Percentiles rank a stretch among this genome's conserved stretches.
These are phyloP conservation scores for Achroia grisella DNA, from an alignment of 1,140 invertebrate genomes.

Conservation along the genomic window DNA sequence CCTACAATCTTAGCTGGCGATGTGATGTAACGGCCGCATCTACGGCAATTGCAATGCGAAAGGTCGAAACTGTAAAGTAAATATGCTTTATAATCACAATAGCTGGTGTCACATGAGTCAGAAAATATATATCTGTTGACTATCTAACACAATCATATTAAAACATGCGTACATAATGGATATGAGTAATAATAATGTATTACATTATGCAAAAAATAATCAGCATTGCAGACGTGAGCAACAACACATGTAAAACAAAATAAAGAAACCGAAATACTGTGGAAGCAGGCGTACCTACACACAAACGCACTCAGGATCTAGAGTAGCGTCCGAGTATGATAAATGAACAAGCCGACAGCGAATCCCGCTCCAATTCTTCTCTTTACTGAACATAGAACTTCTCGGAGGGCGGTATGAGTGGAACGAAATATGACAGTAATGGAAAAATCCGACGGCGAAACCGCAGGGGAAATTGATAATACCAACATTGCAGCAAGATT, in stretches of 20 bases:
- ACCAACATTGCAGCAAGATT: not conserved
- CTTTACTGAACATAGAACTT: slow-evolving; percentile 19
- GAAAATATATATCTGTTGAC: too few species aligned
- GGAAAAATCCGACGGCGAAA: slow-evolving; percentile 40
- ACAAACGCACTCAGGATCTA: slow-evolving; percentile 52
- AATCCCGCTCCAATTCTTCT: slow-evolving; percentile 37
- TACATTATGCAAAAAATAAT: slow-evolving; percentile 1
- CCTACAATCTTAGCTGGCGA: not conserved
- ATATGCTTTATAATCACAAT: too few species aligned
- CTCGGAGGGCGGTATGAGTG: slow-evolving; percentile 13
- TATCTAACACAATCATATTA: too few species aligned
- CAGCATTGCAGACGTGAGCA: slow-evolving; percentile 18
- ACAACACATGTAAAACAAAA: slow-evolving; percentile 50
- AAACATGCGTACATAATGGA: too few species aligned
- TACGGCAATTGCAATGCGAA: too few species aligned
- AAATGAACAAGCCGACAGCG: slow-evolving; percentile 37
- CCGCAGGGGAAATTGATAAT: slow-evolving; percentile 21
- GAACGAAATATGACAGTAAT: slow-evolving; percentile 50
- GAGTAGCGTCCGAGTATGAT: slow-evolving; percentile 45
- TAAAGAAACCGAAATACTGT: slow-evolving; percentile 34
- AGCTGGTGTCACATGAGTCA: too few species aligned
- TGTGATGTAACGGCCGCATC: too few species aligned
- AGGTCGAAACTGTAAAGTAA: too few species aligned
- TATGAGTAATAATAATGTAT: too few species aligned
- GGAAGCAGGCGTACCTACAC: slow-evolving; percentile 38